Percentiles rank a stretch among this genome's conserved stretches.
Conservation (phyloP, 1,140 invertebrate genomes). For the Arion vulgaris region DNA sequence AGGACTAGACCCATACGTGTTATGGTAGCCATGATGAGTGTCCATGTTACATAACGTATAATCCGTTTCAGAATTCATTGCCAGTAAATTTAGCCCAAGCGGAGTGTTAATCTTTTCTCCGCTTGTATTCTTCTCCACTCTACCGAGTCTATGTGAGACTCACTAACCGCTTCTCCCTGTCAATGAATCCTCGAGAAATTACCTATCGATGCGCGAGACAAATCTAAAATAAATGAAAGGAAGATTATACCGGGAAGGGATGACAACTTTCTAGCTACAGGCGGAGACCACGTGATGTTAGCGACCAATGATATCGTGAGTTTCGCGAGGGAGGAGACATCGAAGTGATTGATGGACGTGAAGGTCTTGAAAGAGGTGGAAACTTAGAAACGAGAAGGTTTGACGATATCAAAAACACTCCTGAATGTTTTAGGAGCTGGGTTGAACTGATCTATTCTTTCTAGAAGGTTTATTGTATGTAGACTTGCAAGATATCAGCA, state of each 20-base stretch:
- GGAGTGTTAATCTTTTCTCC: conserved; percentile 13
- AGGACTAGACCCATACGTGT: conserved; percentile 31
- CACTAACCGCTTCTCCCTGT: background rate
- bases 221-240: conserved; percentile 38
- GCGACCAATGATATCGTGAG: conserved; percentile 27
- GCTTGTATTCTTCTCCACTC: background rate
- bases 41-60: conserved; percentile 67
- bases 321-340: conserved; percentile 4
- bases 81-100: conserved; percentile 10
- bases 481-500: background rate
- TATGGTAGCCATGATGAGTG: conserved; percentile 53
- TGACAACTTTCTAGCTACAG: background rate
- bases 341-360: background rate
- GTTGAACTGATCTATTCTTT: background rate
- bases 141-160: background rate
- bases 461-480: background rate
- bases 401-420: background rate
- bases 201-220: conserved; percentile 27
- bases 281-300: conserved; percentile 21
- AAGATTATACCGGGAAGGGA: conserved; percentile 11
- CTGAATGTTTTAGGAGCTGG: background rate
- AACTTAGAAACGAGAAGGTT: background rate
- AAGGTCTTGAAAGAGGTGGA: background rate
- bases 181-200: conserved; percentile 7
- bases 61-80: conserved; percentile 64